Conservation (phyloP, 1,140 invertebrate genomes). For the Hycleus phaleratus region DNA sequence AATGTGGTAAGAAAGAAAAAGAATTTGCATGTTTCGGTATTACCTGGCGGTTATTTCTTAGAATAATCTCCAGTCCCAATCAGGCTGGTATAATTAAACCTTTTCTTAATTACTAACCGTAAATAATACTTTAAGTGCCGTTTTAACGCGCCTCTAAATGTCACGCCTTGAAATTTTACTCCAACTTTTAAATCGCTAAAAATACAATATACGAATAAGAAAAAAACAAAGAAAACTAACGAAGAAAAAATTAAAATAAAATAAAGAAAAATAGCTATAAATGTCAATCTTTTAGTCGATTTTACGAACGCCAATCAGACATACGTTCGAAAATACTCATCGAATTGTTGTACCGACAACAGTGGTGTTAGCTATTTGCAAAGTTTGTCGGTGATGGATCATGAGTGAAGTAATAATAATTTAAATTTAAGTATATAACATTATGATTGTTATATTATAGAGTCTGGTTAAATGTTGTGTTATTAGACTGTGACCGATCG, state of each 20-base stretch:
- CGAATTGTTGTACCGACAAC: neutral
- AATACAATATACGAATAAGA: constrained; percentile 23
- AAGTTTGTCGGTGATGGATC: neutral
- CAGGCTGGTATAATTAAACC: constrained; percentile 35
- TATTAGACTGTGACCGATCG: constrained; percentile 6
- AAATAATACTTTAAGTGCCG: constrained; percentile 38
- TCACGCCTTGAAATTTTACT: constrained; percentile 33
- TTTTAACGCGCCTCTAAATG: constrained; percentile 38
- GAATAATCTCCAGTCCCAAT: constrained; percentile 28
- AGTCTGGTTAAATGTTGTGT: constrained; percentile 8
- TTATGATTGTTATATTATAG: constrained; percentile 30
- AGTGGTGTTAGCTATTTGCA: neutral
- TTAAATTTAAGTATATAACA: constrained; percentile 30
- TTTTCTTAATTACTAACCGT: constrained; percentile 34
- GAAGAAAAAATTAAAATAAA: neutral
- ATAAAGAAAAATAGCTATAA: constrained; percentile 24
- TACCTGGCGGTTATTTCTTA: constrained; percentile 18
- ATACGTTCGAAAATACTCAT: constrained; percentile 2
- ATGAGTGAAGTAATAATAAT: constrained; percentile 22
- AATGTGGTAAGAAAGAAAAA: neutral
- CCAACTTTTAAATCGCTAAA: constrained; percentile 22
- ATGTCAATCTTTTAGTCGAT: constrained; percentile 24
- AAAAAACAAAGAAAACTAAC: constrained; percentile 23
- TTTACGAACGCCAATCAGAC: constrained; percentile 6
- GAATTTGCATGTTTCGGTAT: neutral